Evolutionary conservation across 2,113 vertebrate species (phyloP), one percentile per base, ranked within the genome.

Genomic region (Oryzias melastigma): DNA sequence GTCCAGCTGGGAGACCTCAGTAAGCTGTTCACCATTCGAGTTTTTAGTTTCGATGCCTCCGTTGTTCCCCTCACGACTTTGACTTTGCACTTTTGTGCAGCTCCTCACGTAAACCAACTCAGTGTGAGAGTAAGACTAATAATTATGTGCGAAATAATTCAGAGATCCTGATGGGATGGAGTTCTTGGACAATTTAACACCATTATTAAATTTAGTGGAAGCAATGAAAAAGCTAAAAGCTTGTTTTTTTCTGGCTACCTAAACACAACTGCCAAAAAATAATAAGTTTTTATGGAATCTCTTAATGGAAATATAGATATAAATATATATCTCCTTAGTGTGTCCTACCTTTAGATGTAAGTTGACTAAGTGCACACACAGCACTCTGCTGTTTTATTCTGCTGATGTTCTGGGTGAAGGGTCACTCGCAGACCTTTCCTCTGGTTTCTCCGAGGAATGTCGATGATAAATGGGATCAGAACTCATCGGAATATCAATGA

Each of bases 1-100:
- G 93, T 99, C 0, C 95, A 94, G 50, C 89, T 98, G 1, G 94
- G 95, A 68, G 93, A 98, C 59, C 91, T 99, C 16, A 94, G 97
- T 99, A 88, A 93, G 93, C 15, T 12, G 6, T 18, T n/a, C 16
- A 1, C 44, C 17, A 12, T 19, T 58, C 0, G 18, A 7, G 42
- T 65, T 19, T 17, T 10, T 17, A 18, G 49, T 43, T 16, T 17
- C 57, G 0, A 49, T 18, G n/a, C 5, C 7, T 46, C 44, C 17
- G 16, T 46, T n/a, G 6, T 46, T 14, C 5, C 43, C 14, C 17
- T 18, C 4, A 12, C n/a, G 20, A 3, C 40, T 53, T 41, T 40
- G 3, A 54, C 16, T 44, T 20, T 48, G 54, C 66, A 40, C 59
- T 71, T 77, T 48, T 63, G 58, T 45, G 49, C 41, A 20, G n/a